A percentile compares a stretch with the other conserved stretches of the same genome.
Evolutionary conservation across 2,888 invertebrate genomes (phyloP).

Genomic region (Xiphydria camelus): DNA sequence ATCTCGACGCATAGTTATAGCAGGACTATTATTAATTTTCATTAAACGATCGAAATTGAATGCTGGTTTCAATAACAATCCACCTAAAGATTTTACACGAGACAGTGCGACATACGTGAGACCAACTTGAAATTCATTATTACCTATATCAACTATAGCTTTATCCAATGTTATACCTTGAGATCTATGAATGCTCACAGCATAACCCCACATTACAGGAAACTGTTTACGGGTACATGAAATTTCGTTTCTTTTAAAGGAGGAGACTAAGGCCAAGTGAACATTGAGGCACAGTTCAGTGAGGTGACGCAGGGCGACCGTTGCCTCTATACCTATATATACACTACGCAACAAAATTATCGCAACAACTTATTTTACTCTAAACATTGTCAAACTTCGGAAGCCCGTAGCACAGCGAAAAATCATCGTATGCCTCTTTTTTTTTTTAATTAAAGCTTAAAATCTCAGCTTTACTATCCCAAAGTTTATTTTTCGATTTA

Average conservation of each 20-base stretch:
- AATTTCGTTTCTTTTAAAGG: slow-evolving; percentile 8
- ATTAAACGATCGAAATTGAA: slow-evolving; percentile 10
- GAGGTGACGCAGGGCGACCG: no score
- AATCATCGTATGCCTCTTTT: no score
- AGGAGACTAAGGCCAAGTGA: slow-evolving; percentile 7
- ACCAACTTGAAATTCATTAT: slow-evolving; percentile 9
- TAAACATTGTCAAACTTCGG: no score
- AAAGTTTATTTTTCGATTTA: no score
- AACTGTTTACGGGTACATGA: slow-evolving; percentile 9
- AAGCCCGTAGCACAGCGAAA: no score
- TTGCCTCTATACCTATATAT: no score
- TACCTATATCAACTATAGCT: slow-evolving; percentile 10
- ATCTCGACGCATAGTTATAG: slow-evolving; percentile 6
- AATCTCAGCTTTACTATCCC: no score
- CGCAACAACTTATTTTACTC: no score
- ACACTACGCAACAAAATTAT: no score
- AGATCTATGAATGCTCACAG: slow-evolving; percentile 7
- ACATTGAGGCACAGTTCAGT: no score
- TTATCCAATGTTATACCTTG: slow-evolving; percentile 12
- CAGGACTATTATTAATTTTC: slow-evolving; percentile 10
- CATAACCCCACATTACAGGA: slow-evolving; percentile 4
- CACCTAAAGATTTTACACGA: slow-evolving; percentile 10
- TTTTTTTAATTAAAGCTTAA: no score
- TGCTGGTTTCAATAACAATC: slow-evolving; percentile 9
- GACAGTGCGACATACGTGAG: slow-evolving; percentile 13